Evolutionary conservation across 2,888 invertebrate species (phyloP).

Genomic region (Lomographa bimaculata): DNA sequence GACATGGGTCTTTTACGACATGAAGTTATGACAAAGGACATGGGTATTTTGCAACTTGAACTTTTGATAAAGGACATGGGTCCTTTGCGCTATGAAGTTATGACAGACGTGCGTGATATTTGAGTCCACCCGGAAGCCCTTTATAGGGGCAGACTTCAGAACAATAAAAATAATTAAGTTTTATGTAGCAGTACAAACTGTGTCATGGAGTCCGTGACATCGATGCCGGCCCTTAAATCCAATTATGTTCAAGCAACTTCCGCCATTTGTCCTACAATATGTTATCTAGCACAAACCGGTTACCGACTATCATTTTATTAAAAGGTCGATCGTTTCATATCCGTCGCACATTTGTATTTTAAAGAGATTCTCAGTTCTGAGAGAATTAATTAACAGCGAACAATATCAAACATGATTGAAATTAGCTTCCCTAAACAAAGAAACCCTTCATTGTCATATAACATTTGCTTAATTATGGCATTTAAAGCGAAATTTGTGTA

Average conservation of each 20-base stretch:
- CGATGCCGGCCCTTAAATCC: constrained; percentile 33
- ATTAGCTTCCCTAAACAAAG: not conserved
- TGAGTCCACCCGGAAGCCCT: not conserved
- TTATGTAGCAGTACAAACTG: constrained; percentile 13
- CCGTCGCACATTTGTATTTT: not conserved
- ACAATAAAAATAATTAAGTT: constrained; percentile 22
- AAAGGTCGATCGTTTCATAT: not conserved
- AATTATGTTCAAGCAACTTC: constrained; percentile 33
- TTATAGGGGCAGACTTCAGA: constrained; percentile 11
- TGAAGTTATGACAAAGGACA: too few species aligned
- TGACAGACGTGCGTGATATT: constrained; percentile 1
- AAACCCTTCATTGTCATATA: too few species aligned
- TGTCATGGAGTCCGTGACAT: constrained; percentile 31
- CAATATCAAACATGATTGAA: too few species aligned
- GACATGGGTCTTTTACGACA: too few species aligned
- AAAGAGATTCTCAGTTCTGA: not conserved
- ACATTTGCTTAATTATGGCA: too few species aligned
- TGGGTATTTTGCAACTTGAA: too few species aligned
- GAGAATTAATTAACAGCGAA: not conserved
- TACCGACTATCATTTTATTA: constrained; percentile 15
- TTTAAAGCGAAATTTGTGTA: too few species aligned
- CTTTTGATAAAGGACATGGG: too few species aligned
- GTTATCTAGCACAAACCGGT: constrained; percentile 27
- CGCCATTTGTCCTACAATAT: constrained; percentile 27
- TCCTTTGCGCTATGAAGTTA: too few species aligned